A percentile compares a stretch with the other conserved stretches of the same genome.
phyloP scores from a whole-genome alignment of 2,797 vertebrate species.

The Phalanger gymnotis region DNA sequence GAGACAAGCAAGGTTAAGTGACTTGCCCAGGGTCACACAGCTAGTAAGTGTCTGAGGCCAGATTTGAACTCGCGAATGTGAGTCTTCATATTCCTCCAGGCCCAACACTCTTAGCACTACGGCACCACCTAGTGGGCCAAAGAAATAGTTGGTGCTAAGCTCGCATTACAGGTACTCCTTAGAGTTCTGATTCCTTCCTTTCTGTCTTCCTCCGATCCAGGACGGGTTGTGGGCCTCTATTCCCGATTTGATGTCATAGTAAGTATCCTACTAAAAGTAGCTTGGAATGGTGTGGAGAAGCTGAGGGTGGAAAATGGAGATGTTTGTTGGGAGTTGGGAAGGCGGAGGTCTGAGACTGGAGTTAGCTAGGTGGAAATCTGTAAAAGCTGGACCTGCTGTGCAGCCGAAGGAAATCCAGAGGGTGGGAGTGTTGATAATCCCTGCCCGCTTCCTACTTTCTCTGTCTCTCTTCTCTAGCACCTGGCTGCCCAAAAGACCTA shows the following conservation, averaged over 20 bases:
- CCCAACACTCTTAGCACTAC: background rate
- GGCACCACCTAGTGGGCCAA: background rate
- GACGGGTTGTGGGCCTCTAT: conserved; percentile 94
- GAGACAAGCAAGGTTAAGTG: background rate
- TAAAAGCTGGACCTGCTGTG: background rate
- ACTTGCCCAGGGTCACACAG: background rate
- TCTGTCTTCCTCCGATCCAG: conserved; percentile 77
- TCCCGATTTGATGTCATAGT: conserved; percentile 97
- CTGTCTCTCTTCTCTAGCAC: conserved; percentile 84
- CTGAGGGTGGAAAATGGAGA: background rate
- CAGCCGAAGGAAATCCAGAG: background rate
- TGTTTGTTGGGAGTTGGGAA: background rate
- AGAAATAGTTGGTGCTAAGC: background rate
- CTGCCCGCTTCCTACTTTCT: background rate
- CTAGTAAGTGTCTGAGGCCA: background rate
- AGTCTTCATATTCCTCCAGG: background rate
- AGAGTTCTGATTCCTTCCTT: background rate
- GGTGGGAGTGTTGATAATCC: accelerated
- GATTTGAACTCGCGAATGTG: background rate
- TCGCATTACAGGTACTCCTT: background rate
- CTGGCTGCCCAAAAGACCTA: conserved; percentile 94
- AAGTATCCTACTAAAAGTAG: conserved; percentile 81
- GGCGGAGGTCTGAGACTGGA: background rate
- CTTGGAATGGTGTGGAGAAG: background rate
- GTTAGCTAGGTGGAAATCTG: background rate